phyloP scores from a whole-genome alignment of 2,113 vertebrate genomes.

The Malurus melanocephalus region DNA sequence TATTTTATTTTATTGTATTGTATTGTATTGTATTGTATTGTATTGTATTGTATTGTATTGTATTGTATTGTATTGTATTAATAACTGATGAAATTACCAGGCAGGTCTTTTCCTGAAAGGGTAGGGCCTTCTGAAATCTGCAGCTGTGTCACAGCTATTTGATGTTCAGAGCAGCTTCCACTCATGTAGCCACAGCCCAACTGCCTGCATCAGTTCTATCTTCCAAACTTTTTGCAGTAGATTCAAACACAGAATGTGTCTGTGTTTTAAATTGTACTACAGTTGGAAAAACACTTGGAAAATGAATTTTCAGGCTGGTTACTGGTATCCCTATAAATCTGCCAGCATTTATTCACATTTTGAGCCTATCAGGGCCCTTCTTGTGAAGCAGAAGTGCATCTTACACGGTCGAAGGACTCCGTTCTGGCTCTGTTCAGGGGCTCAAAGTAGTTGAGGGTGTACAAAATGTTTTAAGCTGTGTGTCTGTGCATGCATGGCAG shows the following conservation, averaged over 20 bases:
- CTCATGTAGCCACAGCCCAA: background rate
- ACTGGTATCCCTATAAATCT: slow-evolving; percentile 19
- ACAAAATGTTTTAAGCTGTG: background rate
- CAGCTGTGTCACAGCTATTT: background rate
- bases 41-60: background rate
- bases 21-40: no score
- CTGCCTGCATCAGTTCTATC: background rate
- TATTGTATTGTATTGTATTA: background rate
- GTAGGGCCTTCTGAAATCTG: background rate
- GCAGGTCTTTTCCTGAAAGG: background rate
- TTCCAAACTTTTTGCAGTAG: background rate
- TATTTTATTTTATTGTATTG: background rate
- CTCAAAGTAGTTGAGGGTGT: background rate
- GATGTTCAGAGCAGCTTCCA: slow-evolving; percentile 24
- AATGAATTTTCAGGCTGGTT: slow-evolving; percentile 10
- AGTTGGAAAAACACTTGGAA: slow-evolving; percentile 12
- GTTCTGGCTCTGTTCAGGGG: background rate
- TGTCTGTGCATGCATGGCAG: background rate
- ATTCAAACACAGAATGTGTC: background rate
- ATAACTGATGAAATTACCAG: background rate
- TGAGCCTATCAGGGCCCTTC: background rate
- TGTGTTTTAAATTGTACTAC: background rate
- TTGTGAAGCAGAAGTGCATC: background rate
- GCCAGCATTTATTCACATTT: slow-evolving; percentile 13
- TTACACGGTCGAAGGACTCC: background rate